Percentiles rank a stretch among this genome's conserved stretches.
Evolutionary conservation across 2,888 invertebrate genomes (phyloP).

Genomic region (Ceriagrion tenellum): DNA sequence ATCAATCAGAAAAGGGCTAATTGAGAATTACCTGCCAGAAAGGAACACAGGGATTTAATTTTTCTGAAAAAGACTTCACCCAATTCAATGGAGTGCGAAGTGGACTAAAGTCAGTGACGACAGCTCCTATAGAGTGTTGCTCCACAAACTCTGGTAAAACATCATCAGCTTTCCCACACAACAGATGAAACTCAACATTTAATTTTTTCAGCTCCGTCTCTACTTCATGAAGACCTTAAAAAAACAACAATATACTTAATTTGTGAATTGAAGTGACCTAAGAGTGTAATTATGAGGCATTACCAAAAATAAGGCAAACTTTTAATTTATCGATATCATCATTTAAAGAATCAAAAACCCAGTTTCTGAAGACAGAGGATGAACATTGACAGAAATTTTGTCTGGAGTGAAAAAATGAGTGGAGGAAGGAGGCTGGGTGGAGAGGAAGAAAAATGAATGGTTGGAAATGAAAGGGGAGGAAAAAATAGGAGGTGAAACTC

Average conservation of each 20-base stretch:
- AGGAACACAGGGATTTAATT: constrained; percentile 85
- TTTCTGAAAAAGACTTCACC: constrained; percentile 85
- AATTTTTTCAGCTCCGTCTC: constrained; percentile 86
- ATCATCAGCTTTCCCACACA: constrained; percentile 85
- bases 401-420: too few relatives aligned
- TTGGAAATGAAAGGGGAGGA: too few relatives aligned
- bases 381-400: too few relatives aligned
- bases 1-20: too few relatives aligned
- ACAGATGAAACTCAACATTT: constrained; percentile 88
- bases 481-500: too few relatives aligned
- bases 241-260: constrained; percentile 71
- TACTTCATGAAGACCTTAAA: constrained; percentile 85
- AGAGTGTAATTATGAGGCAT: too few relatives aligned
- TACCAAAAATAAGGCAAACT: too few relatives aligned
- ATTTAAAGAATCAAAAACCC: too few relatives aligned
- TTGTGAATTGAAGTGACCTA: not conserved
- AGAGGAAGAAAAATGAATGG: too few relatives aligned
- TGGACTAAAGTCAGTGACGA: constrained; percentile 92
- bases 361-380: too few relatives aligned
- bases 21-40: constrained; percentile 83
- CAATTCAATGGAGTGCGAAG: constrained; percentile 85
- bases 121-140: constrained; percentile 86
- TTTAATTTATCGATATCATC: too few relatives aligned
- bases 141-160: constrained; percentile 85
- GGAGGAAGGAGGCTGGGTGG: too few relatives aligned